Evolutionary conservation across 2,888 invertebrate species (phyloP), one percentile per base, ranked within the genome.

Genomic region (Pristionchus mayeri): DNA sequence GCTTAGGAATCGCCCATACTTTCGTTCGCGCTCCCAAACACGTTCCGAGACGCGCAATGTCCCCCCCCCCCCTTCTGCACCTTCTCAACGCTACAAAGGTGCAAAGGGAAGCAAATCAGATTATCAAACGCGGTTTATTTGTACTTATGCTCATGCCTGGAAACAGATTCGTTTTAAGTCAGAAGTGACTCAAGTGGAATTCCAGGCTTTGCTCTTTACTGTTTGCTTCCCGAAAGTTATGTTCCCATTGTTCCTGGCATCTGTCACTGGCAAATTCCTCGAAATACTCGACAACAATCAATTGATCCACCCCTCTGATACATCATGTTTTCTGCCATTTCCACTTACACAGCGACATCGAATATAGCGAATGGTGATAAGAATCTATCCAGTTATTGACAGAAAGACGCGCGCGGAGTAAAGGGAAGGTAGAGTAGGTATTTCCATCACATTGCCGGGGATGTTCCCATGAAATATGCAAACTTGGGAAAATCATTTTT

Each of bases 301-400:
- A 54, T 54, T 21, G 54, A 54, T 54, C 4, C 7, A 13, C n/a
- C n/a, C 16, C 21, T 63, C 30, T n/a, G 30, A 34, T 6, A 30
- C 63, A 34, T 34, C 63, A 30, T n/a, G 16, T 34, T n/a, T 30
- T 13, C n/a, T 34, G 63, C 34, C 34, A 2, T 34, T 9, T 63
- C 63, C 16, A 16, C 3, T 7, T 18, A 27, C 60, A n/a, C n/a
- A n/a, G n/a, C 40, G 16, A 21, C 54, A 54, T 4, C 4, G 54
- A 54, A 54, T 54, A 21, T 16, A 54, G 54, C 54, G 54, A 54
- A 16, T 13, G 13, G 6, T 44, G 71, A 71, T 71, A 71, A 71
- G 71, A 71, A 71, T 71, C 71, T 71, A 71, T 40, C n/a, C 40
- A 71, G 71, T 71, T 71, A 44, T 71, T 71, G 71, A 71, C 71